Percentiles rank a stretch among this genome's conserved stretches.
Evolutionary conservation across 2,888 invertebrate species (phyloP).

Genomic region (Eupsilia transversa): DNA sequence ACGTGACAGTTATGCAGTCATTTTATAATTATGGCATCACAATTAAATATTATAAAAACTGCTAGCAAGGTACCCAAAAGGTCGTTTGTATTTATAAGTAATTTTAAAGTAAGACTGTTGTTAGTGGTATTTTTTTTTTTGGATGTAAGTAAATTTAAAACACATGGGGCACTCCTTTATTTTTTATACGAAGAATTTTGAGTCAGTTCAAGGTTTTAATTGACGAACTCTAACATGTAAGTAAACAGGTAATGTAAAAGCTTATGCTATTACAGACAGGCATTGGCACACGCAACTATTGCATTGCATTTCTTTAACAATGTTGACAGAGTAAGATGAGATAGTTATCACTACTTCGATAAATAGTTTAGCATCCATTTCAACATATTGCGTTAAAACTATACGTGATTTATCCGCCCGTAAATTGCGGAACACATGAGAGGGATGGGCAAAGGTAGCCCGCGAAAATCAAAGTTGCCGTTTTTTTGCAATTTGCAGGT

Average conservation of each 20-base stretch:
- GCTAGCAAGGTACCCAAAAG: constrained; percentile 5
- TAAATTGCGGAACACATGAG: constrained; percentile 3
- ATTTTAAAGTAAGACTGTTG: constrained; percentile 8
- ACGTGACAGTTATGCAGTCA: constrained; percentile 14
- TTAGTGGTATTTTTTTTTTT: background rate
- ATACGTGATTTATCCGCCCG: constrained; percentile 1
- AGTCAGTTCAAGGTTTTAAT: constrained; percentile 8
- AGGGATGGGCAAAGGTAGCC: background rate
- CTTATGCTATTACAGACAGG: background rate
- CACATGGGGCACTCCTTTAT: background rate
- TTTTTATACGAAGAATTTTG: background rate
- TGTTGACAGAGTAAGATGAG: constrained; percentile 30
- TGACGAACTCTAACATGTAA: background rate
- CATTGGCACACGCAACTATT: constrained; percentile 16
- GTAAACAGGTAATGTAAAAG: background rate
- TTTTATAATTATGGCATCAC: constrained; percentile 37
- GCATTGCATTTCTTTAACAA: constrained; percentile 38
- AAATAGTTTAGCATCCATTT: constrained; percentile 38
- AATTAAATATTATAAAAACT: constrained; percentile 28
- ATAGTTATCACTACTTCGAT: constrained; percentile 43
- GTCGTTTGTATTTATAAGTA: background rate
- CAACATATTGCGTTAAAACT: constrained; percentile 16
- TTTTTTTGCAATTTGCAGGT: too few species aligned
- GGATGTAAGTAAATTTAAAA: constrained; percentile 4
- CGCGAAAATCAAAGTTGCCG: background rate